Evolutionary conservation across 2,888 invertebrate species (phyloP).

Genomic region (Drosophila birchii): DNA sequence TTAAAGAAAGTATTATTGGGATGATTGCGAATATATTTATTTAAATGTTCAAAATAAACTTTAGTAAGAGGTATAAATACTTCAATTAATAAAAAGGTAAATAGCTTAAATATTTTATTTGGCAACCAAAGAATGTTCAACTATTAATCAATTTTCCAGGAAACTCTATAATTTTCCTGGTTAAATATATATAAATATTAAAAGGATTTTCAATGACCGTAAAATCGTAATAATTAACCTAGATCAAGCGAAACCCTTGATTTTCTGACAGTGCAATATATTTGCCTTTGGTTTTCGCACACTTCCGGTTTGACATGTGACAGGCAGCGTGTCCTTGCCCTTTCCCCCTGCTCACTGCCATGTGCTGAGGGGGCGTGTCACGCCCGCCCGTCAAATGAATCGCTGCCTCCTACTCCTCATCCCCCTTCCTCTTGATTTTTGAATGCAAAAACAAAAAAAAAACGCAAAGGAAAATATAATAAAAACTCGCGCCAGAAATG

Average conservation of each 20-base stretch:
- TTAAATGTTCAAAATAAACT: neutral
- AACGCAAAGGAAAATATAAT: conserved; percentile 53
- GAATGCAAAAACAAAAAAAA: conserved; percentile 42
- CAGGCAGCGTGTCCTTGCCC: conserved; percentile 64
- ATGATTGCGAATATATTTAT: neutral
- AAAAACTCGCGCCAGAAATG: conserved; percentile 70
- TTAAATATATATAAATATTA: neutral
- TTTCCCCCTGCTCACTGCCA: neutral
- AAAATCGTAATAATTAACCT: neutral
- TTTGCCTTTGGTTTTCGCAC: conserved; percentile 57
- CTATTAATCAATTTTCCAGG: no score
- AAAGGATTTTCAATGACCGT: neutral
- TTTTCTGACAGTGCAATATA: conserved; percentile 34
- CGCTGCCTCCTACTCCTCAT: conserved; percentile 48
- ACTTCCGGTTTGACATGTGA: conserved; percentile 82
- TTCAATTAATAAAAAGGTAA: neutral
- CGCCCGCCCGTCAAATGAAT: conserved; percentile 78
- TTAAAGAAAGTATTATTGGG: no score
- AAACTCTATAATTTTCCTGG: neutral
- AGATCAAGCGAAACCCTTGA: neutral
- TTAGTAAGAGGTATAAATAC: neutral
- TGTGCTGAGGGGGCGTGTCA: conserved; percentile 60
- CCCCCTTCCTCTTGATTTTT: neutral
- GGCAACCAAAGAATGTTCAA: no score
- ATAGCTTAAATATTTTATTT: neutral